Percentiles rank a stretch among this genome's conserved stretches.
Conservation (phyloP, 1,140 invertebrate species). For the Phenacoccus solenopsis region DNA sequence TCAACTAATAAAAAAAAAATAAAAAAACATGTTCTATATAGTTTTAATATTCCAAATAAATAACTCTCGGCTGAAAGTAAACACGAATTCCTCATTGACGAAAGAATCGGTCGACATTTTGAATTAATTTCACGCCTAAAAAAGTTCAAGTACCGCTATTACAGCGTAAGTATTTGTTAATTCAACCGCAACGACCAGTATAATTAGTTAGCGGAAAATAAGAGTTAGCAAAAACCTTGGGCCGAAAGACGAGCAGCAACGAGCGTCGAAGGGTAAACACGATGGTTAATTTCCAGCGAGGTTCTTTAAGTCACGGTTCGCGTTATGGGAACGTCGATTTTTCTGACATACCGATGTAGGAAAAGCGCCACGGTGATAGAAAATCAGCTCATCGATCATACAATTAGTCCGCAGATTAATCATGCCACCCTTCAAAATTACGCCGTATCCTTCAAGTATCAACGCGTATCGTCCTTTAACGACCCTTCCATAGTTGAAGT, state of each 20-base stretch:
- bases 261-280: background rate
- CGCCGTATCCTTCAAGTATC: conserved; percentile 5
- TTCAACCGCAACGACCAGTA: conserved; percentile 7
- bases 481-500: background rate
- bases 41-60: too few relatives aligned
- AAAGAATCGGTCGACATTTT: too few relatives aligned
- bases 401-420: conserved; percentile 11
- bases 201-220: background rate
- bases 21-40: too few relatives aligned
- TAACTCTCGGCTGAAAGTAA: too few relatives aligned
- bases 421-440: conserved; percentile 13
- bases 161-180: background rate
- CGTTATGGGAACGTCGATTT: background rate
- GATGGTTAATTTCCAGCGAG: conserved; percentile 4
- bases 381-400: conserved; percentile 12
- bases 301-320: conserved; percentile 5
- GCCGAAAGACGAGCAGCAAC: background rate
- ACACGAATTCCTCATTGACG: too few relatives aligned
- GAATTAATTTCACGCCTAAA: background rate
- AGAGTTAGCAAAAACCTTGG: background rate
- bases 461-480: conserved; percentile 8
- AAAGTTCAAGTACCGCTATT: background rate
- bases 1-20: too few relatives aligned
- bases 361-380: background rate
- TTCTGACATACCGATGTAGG: background rate